These are phyloP conservation scores for Sebastes alutus DNA, from an alignment of 2,797 vertebrate genomes.

Conservation along the genomic window DNA sequence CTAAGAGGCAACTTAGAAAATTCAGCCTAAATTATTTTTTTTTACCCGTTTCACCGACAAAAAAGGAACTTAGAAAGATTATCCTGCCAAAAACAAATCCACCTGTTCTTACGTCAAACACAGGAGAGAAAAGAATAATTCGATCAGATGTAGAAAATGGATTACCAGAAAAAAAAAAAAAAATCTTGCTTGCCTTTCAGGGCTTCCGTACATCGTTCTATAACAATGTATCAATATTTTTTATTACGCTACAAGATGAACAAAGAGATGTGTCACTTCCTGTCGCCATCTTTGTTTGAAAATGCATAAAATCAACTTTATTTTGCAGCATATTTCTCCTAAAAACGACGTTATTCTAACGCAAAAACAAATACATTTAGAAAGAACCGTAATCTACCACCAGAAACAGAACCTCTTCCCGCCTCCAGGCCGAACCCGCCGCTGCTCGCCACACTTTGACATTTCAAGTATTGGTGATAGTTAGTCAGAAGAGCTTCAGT, in stretches of 20 bases:
- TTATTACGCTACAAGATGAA: background rate
- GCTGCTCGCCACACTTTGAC: slow-evolving; percentile 54
- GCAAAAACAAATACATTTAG: background rate
- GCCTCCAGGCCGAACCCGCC: background rate
- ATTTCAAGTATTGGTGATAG: slow-evolving; percentile 95
- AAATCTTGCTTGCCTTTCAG: no score
- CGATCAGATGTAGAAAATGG: no score
- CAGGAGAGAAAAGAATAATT: no score
- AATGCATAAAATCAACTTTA: background rate
- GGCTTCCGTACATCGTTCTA: background rate
- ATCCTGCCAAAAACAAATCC: no score
- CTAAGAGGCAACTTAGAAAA: no score
- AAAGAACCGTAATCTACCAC: no score
- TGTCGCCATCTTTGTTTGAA: background rate
- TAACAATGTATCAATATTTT: background rate
- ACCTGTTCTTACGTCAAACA: no score
- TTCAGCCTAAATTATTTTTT: no score
- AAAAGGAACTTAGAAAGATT: no score
- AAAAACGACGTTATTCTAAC: background rate
- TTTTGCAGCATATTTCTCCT: background rate
- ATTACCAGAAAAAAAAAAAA: no score
- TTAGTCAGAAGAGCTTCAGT: slow-evolving; percentile 84
- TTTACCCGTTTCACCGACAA: no score
- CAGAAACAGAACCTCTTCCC: background rate
- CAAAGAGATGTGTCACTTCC: background rate